These are phyloP conservation scores for Psilopsiagon aymara DNA, from an alignment of 2,113 vertebrate species.

Conservation along the genomic window DNA sequence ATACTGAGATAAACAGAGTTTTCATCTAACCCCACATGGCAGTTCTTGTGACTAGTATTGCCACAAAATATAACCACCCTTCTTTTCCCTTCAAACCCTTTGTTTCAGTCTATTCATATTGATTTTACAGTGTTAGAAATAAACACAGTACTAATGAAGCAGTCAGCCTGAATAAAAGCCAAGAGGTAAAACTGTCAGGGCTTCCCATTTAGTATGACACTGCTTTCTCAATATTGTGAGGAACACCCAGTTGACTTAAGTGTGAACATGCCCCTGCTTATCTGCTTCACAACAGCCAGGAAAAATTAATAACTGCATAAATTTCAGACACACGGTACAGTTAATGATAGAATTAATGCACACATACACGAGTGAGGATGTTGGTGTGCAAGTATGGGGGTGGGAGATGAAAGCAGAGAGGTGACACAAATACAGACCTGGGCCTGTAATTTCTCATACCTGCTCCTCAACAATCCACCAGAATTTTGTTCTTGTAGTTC, in stretches of 20 bases:
- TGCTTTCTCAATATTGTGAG: background rate
- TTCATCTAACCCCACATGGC: background rate
- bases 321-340: background rate
- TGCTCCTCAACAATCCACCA: background rate
- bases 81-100: background rate
- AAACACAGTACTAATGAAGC: background rate
- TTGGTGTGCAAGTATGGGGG: background rate
- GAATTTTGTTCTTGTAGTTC: background rate
- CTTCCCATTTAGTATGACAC: background rate
- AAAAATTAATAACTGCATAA: background rate
- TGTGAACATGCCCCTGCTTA: background rate
- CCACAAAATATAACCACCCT: background rate
- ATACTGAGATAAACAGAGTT: background rate
- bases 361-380: background rate
- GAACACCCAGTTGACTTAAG: background rate
- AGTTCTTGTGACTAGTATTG: background rate
- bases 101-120: background rate
- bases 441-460: background rate
- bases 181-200: background rate
- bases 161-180: background rate
- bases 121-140: background rate
- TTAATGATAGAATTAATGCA: background rate
- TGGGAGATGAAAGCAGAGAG: background rate
- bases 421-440: background rate
- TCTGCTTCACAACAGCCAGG: background rate